These are phyloP conservation scores for Eristalinus aeneus DNA, from an alignment of 2,888 invertebrate genomes.

Conservation along the genomic window DNA sequence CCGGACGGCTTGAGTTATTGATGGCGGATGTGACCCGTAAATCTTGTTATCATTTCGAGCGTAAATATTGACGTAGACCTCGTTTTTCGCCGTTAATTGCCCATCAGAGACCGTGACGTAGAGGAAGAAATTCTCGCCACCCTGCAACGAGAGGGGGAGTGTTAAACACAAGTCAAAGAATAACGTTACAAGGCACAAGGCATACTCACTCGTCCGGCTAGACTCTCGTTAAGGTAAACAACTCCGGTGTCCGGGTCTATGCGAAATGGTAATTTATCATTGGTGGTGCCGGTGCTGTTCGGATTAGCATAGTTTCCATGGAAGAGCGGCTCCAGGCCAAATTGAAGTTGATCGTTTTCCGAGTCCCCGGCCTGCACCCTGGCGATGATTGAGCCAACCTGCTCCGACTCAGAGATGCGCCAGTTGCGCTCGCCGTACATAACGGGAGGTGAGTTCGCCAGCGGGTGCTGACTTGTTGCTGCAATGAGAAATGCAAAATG, in stretches of 20 bases:
- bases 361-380: constrained; percentile 86
- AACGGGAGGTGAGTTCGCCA: constrained; percentile 83
- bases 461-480: constrained; percentile 73
- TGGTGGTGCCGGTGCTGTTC: constrained; percentile 63
- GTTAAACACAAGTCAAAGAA: neutral
- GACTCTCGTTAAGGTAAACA: constrained; percentile 89
- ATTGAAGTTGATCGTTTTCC: constrained; percentile 85
- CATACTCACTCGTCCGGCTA: constrained; percentile 86
- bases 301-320: constrained; percentile 74
- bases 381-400: constrained; percentile 87
- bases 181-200: neutral
- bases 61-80: constrained; percentile 85
- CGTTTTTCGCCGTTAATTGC: constrained; percentile 84
- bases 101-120: constrained; percentile 87
- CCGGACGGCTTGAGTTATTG: constrained; percentile 77
- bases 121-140: constrained; percentile 85
- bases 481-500: constrained; percentile 48
- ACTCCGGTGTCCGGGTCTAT: constrained; percentile 89
- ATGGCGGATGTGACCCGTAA: constrained; percentile 76
- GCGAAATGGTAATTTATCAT: constrained; percentile 84
- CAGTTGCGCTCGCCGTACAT: constrained; percentile 88
- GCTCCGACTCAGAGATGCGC: constrained; percentile 87
- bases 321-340: constrained; percentile 85
- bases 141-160: constrained; percentile 79
- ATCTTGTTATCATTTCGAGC: constrained; percentile 73